Conservation (phyloP, 2,888 invertebrate species). For the Koerneria pararmatus region DNA sequence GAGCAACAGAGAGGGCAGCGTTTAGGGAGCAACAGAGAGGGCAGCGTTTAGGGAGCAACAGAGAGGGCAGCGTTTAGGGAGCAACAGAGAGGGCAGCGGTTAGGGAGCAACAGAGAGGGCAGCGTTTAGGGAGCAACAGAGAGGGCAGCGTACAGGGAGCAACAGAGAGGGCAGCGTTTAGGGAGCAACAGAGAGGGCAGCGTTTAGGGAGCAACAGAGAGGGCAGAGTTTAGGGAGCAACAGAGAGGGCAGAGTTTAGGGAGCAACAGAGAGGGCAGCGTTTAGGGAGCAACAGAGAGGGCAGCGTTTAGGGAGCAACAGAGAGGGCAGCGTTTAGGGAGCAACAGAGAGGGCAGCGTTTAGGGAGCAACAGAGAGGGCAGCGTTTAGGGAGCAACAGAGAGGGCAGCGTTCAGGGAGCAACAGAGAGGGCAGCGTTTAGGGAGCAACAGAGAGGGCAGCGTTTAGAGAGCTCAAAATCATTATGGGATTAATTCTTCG, state of each 20-base stretch:
- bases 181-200: neutral
- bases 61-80: neutral
- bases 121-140: neutral
- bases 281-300: too few relatives aligned
- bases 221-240: neutral
- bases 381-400: too few relatives aligned
- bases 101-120: neutral
- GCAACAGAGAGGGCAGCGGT: neutral
- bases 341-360: neutral
- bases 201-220: neutral
- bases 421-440: too few relatives aligned
- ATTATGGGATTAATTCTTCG: too few relatives aligned
- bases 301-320: neutral
- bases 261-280: neutral
- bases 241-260: neutral
- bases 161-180: constrained; percentile 3
- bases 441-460: too few relatives aligned
- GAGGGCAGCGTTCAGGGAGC: too few relatives aligned
- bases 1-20: neutral
- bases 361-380: neutral
- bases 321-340: neutral
- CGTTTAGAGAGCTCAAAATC: too few relatives aligned
- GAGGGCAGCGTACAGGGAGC: constrained; percentile 1
- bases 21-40: neutral
- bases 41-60: neutral